phyloP scores from a whole-genome alignment of 2,797 vertebrate genomes.

The Miopithecus talapoin region DNA sequence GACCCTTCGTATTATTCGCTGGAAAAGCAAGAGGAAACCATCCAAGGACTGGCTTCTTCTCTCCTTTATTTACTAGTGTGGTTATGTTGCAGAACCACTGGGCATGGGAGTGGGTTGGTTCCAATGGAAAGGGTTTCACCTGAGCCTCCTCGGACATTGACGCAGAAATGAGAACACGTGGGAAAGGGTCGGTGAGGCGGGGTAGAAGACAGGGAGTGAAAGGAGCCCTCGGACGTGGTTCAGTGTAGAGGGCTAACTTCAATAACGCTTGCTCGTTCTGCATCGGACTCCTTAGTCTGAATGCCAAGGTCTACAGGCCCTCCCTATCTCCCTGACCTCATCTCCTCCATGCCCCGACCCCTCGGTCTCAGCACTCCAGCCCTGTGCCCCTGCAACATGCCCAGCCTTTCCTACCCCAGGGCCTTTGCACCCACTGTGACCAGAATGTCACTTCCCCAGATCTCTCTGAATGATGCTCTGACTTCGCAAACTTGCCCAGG shows the following conservation, averaged over 20 bases:
- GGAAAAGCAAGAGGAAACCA: neutral
- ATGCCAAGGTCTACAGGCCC: fast-evolving
- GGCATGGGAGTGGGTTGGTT: neutral
- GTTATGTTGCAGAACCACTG: neutral
- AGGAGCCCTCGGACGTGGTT: fast-evolving
- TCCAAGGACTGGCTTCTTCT: neutral
- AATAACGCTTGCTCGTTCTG: neutral
- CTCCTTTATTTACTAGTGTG: neutral
- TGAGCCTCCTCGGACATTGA: neutral
- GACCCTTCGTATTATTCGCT: neutral
- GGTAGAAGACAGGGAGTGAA: neutral
- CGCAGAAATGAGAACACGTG: neutral
- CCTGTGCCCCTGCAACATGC: fast-evolving
- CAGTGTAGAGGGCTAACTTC: neutral
- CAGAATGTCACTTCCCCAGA: neutral
- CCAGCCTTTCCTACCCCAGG: neutral
- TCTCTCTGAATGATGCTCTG: neutral
- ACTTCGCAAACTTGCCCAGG: fast-evolving
- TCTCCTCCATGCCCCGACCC: neutral
- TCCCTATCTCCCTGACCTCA: neutral
- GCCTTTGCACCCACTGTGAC: neutral
- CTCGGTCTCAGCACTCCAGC: neutral
- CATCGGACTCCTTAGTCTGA: fast-evolving
- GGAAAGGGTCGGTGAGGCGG: neutral
- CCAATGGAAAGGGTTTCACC: neutral